Evolutionary conservation across 2,113 vertebrate genomes (phyloP).

Genomic region (Lepus americanus): DNA sequence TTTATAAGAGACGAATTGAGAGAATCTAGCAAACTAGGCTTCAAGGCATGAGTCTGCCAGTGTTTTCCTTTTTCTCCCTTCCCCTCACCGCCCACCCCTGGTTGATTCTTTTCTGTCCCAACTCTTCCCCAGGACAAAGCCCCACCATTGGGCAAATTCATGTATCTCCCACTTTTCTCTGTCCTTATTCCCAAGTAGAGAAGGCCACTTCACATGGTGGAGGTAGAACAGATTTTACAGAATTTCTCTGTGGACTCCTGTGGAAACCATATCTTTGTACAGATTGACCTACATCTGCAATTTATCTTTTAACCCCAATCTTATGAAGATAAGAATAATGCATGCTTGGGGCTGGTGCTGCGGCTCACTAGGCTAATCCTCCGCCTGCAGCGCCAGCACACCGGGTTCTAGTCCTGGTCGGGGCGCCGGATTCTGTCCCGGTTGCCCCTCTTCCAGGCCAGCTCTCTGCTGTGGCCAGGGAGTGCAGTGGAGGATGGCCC

Average conservation of each 20-base stretch:
- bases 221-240: not conserved
- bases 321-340: not conserved
- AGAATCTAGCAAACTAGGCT: not conserved
- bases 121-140: not conserved
- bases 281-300: not conserved
- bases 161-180: not conserved
- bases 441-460: too few relatives aligned
- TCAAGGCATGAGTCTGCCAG: not conserved
- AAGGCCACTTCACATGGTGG: not conserved
- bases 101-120: too few relatives aligned
- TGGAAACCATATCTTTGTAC: not conserved
- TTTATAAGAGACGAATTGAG: not conserved
- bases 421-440: too few relatives aligned
- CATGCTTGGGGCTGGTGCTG: not conserved
- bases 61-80: too few relatives aligned
- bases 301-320: not conserved
- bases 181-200: not conserved
- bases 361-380: too few relatives aligned
- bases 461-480: too few relatives aligned
- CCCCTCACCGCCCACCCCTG: rapidly evolving
- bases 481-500: too few relatives aligned
- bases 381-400: too few relatives aligned
- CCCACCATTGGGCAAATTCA: too few relatives aligned
- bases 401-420: too few relatives aligned
- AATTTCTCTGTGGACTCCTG: not conserved